Evolutionary conservation across 2,113 vertebrate species (phyloP).

Genomic region (Silurus asotus): DNA sequence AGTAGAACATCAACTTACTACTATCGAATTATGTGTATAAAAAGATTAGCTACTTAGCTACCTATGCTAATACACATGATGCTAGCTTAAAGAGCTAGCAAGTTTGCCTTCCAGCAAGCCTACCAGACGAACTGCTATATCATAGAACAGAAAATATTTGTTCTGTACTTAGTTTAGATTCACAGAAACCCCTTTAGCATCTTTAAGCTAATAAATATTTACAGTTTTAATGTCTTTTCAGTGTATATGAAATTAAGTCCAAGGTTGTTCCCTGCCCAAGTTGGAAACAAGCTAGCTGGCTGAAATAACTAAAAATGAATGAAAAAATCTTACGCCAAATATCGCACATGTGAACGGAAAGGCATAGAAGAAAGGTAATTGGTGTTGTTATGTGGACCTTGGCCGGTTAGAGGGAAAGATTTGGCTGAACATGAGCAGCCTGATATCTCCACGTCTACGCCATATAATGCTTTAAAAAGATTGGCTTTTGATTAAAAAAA

Average conservation of each 20-base stretch:
- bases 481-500: not conserved
- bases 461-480: not conserved
- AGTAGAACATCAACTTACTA: not conserved
- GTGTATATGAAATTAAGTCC: not conserved
- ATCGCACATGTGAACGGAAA: not conserved
- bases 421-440: not conserved
- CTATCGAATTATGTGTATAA: not conserved
- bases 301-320: not conserved
- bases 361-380: not conserved
- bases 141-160: not conserved
- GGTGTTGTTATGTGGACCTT: not conserved
- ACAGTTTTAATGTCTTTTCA: not conserved
- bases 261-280: not conserved
- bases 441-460: slow-evolving; percentile 11
- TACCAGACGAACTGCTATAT: not conserved
- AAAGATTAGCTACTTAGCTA: not conserved
- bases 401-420: not conserved
- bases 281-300: not conserved
- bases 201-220: not conserved
- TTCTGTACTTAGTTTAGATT: not conserved
- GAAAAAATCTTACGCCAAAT: not conserved
- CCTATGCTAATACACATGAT: not conserved
- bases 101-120: not conserved
- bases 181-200: not conserved
- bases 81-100: not conserved